Conservation (phyloP, 2,113 vertebrate species). For the Phrynocephalus versicolor region DNA sequence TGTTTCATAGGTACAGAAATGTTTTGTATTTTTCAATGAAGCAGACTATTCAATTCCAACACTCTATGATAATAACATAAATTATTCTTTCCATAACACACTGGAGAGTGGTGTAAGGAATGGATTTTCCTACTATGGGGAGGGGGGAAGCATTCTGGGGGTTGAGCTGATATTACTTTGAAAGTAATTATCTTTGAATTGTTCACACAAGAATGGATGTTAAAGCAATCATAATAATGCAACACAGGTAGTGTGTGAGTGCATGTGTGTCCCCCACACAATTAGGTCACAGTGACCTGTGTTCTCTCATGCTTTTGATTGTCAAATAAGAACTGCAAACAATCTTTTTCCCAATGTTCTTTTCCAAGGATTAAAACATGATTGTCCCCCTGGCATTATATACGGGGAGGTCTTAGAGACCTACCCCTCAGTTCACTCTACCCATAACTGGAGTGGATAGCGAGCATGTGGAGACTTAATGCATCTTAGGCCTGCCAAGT, state of each 20-base stretch:
- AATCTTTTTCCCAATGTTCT: neutral
- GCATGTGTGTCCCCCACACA: neutral
- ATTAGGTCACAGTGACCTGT: neutral
- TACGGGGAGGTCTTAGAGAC: neutral
- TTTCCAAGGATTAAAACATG: neutral
- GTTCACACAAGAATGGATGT: neutral
- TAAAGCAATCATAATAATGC: neutral
- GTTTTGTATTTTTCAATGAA: slow-evolving; percentile 2
- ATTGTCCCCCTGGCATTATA: neutral
- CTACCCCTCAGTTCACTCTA: neutral
- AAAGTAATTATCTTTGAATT: neutral
- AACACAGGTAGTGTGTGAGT: neutral
- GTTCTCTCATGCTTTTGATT: neutral
- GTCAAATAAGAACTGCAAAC: neutral
- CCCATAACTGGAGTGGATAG: neutral
- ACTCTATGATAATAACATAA: neutral
- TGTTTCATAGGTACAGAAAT: neutral
- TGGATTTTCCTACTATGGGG: neutral
- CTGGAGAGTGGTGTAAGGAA: neutral
- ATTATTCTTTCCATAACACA: neutral
- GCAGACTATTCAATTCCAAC: neutral
- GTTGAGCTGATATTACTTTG: neutral
- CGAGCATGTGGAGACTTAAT: no score
- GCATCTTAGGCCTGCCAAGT: no score
- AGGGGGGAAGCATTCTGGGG: neutral